phyloP scores from a whole-genome alignment of 2,113 vertebrate species.

The Echinops telfairi region DNA sequence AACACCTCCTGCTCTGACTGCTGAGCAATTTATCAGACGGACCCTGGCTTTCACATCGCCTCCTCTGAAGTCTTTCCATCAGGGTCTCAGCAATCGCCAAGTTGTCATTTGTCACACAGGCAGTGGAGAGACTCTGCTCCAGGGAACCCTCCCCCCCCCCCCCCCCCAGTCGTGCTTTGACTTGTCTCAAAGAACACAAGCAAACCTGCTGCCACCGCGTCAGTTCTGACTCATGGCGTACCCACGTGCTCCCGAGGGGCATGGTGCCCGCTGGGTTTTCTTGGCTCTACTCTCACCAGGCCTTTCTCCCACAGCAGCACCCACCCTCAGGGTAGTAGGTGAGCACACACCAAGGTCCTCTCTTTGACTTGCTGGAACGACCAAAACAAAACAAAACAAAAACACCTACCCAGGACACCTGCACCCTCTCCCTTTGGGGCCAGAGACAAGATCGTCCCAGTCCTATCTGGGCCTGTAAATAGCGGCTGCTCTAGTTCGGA shows the following conservation, averaged over 20 bases:
- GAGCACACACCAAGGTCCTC: background rate
- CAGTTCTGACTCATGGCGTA: background rate
- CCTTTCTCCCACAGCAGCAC: background rate
- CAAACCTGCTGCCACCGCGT: background rate
- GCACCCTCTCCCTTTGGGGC: background rate
- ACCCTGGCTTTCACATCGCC: background rate
- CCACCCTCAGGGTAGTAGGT: background rate
- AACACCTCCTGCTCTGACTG: background rate
- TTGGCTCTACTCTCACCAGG: background rate
- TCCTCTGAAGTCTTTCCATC: conserved; percentile 5
- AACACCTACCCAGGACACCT: background rate
- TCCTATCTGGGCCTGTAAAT: background rate
- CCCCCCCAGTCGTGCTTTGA: background rate
- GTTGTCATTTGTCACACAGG: background rate
- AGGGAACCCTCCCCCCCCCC: background rate
- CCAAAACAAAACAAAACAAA: background rate
- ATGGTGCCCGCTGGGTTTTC: background rate
- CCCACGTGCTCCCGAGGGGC: background rate
- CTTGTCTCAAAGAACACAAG: background rate
- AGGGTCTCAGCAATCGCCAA: background rate
- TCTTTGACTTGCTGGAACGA: background rate
- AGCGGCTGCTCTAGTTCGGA: background rate
- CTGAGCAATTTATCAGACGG: background rate
- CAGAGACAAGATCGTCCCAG: background rate
- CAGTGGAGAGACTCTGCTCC: background rate